Base-by-base conservation (phyloP, 2,113 vertebrate genomes). In the Sorex araneus region DNA sequence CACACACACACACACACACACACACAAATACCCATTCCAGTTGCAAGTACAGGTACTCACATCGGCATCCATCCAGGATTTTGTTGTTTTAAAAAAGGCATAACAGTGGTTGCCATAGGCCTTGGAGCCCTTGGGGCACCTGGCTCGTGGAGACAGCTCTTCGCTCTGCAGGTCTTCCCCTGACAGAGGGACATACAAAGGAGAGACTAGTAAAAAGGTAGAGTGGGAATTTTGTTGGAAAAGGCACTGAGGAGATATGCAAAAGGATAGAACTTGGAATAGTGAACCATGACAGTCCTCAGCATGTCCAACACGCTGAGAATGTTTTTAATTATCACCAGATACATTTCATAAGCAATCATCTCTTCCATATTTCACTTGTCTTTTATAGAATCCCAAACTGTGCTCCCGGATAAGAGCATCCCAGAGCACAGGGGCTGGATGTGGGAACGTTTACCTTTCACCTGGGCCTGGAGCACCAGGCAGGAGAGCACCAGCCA, bases 11-110 rank as follows among this genome's bases (percentile, higher is more conserved):
- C 4, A 40, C 3, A 40, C 7, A 40, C 40, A 40, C 40, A 40
- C n/a, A n/a, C n/a, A n/a, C n/a, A n/a, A n/a, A n/a, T n/a, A n/a
- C n/a, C 7, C 40, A 40, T 40, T 40, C 40, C 40, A 3, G 4
- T 40, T 23, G 7, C 6, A 18, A 11, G 30, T n/a, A 1, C 25
- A 0, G 23, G 0, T 32, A 92, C 95, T 94, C 40, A 94, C 93
- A 21, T 94, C 19, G 57, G 95, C 94, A n/a, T 89, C 36, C 3
- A 8, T 3, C 94, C 93, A 93, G 16, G 67, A 9, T 92, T 87
- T 94, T 4, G 43, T 6, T n/a, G 30, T n/a, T 1, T 0, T 34
- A 64, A 89, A 91, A 16, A 95, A 27, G 27, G 47, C 69, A 74
- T 94, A 96, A 45, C 96, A 94, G 23, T 84, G 0, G 21, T 67